Conservation (phyloP, 2,113 vertebrate genomes). For the Ptyas mucosa region DNA sequence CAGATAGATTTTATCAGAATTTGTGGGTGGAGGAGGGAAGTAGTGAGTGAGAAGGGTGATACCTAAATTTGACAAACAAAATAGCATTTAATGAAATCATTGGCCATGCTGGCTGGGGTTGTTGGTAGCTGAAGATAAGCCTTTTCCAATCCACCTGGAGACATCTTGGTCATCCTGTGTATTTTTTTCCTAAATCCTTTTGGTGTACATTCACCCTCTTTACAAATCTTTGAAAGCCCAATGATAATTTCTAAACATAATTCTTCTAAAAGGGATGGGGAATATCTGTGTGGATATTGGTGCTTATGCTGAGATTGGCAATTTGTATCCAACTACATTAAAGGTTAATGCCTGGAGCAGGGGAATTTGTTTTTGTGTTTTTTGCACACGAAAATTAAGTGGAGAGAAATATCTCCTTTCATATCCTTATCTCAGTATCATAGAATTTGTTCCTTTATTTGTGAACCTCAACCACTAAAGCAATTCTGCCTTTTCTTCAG, state of each 20-base stretch:
- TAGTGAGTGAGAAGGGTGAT: no score
- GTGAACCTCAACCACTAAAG: background rate
- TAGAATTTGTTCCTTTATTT: background rate
- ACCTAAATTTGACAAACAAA: background rate
- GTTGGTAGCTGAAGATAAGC: background rate
- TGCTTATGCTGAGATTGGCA: background rate
- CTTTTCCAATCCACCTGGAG: background rate
- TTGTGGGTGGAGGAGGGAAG: background rate
- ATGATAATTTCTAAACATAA: background rate
- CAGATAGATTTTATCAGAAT: background rate
- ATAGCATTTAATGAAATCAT: background rate
- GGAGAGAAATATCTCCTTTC: background rate
- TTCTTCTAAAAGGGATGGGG: background rate
- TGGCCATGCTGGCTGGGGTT: background rate
- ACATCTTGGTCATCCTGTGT: background rate
- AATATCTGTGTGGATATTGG: background rate
- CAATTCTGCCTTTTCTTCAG: conserved; percentile 60
- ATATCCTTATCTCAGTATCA: background rate
- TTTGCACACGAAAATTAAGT: background rate
- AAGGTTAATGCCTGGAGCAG: background rate
- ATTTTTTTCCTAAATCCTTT: background rate
- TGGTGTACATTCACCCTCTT: background rate
- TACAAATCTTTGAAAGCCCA: background rate
- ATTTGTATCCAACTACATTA: background rate
- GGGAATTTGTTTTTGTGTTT: background rate